phyloP scores from a whole-genome alignment of 2,113 vertebrate genomes.

The Acrocephalus arundinaceus region DNA sequence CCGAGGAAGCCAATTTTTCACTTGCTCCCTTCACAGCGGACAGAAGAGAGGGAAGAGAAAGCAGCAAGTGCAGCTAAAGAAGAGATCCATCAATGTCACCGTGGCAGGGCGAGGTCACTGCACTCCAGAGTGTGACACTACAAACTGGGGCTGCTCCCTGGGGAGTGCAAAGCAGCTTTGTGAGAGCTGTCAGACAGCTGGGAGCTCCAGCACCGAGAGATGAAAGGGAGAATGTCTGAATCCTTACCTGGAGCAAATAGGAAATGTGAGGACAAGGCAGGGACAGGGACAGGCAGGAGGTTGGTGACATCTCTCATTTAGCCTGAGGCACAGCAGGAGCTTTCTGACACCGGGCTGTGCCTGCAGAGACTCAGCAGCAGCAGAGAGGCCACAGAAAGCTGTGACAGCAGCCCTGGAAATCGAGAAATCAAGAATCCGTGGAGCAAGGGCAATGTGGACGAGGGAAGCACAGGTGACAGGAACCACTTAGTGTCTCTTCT shows the following conservation, averaged over 20 bases:
- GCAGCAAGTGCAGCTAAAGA: background rate
- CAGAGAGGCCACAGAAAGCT: background rate
- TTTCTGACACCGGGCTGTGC: background rate
- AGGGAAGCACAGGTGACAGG: background rate
- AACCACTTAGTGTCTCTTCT: background rate
- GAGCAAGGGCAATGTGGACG: background rate
- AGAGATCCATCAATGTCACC: background rate
- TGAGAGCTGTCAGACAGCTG: background rate
- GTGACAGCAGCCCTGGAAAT: background rate
- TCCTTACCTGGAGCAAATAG: background rate
- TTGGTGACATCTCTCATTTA: background rate
- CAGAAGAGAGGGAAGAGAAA: background rate
- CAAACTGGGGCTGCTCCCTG: background rate
- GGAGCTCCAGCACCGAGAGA: background rate
- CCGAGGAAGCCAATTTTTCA: background rate
- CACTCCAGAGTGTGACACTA: background rate
- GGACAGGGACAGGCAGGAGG: background rate
- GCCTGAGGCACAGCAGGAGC: background rate
- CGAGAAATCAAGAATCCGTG: background rate
- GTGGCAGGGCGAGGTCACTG: background rate
- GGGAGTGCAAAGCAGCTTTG: background rate
- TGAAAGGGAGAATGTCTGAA: background rate
- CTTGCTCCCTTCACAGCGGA: background rate
- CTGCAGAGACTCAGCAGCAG: background rate
- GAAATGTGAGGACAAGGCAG: background rate